Conservation (phyloP, 2,888 invertebrate genomes). For the Cantharis lateralis region DNA sequence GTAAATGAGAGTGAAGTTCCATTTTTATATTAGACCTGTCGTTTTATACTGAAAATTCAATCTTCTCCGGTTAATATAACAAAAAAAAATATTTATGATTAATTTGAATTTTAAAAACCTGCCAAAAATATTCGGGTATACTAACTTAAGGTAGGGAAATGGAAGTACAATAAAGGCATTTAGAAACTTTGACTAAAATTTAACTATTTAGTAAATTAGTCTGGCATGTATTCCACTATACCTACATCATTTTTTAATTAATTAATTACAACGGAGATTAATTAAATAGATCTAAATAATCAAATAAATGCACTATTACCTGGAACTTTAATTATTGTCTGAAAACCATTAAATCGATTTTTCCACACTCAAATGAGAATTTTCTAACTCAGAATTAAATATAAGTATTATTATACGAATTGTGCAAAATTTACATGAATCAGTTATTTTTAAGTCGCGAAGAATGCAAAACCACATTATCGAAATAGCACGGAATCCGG, state of each 20-base stretch:
- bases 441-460: no score
- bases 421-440: no score
- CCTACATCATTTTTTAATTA: not conserved
- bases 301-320: not conserved
- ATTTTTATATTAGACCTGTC: constrained; percentile 30
- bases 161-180: not conserved
- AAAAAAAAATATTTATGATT: constrained; percentile 21
- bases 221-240: not conserved
- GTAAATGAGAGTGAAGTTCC: constrained; percentile 30
- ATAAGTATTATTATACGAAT: no score
- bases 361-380: no score
- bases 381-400: no score
- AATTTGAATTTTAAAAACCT: constrained; percentile 17
- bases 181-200: not conserved
- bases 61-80: constrained; percentile 21
- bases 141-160: not conserved
- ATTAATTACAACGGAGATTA: not conserved
- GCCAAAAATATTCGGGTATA: not conserved
- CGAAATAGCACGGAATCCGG: no score
- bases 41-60: constrained; percentile 28
- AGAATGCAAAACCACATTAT: no score
- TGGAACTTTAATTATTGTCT: not conserved
- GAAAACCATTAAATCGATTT: no score
- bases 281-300: not conserved
- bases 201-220: not conserved